Evolutionary conservation across 2,888 invertebrate species (phyloP).

Genomic region (Siphlonurus alternatus): DNA sequence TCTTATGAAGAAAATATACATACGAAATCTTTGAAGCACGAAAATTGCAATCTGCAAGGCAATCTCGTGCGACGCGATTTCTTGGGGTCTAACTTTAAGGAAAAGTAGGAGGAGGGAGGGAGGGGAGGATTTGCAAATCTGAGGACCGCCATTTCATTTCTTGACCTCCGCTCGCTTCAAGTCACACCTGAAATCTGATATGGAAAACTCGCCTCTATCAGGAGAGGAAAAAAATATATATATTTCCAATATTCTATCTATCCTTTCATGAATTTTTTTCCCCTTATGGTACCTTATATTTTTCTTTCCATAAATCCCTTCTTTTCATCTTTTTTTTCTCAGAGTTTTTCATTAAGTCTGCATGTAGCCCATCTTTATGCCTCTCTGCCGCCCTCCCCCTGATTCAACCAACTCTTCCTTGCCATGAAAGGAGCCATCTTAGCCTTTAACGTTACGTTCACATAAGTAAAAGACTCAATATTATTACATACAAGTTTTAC

Average conservation of each 20-base stretch:
- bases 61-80: too few species aligned
- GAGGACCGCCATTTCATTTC: too few species aligned
- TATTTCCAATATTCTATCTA: not conserved
- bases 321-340: not conserved
- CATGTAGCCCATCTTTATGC: not conserved
- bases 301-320: not conserved
- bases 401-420: too few species aligned
- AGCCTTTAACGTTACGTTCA: too few species aligned
- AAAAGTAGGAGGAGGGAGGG: not conserved
- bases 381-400: not conserved
- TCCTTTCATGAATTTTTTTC: not conserved
- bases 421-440: too few species aligned
- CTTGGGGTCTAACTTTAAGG: too few species aligned
- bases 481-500: too few species aligned
- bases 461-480: too few species aligned
- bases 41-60: too few species aligned
- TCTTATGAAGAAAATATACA: not conserved
- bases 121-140: not conserved
- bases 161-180: not conserved
- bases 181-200: not conserved
- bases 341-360: not conserved
- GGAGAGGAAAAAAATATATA: not conserved
- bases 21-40: not conserved
- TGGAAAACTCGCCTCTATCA: not conserved
- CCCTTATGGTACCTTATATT: not conserved